A percentile compares a stretch with the other conserved stretches of the same genome.
These are phyloP conservation scores for Halichoeres trimaculatus DNA, from an alignment of 2,113 vertebrate genomes.

Conservation along the genomic window DNA sequence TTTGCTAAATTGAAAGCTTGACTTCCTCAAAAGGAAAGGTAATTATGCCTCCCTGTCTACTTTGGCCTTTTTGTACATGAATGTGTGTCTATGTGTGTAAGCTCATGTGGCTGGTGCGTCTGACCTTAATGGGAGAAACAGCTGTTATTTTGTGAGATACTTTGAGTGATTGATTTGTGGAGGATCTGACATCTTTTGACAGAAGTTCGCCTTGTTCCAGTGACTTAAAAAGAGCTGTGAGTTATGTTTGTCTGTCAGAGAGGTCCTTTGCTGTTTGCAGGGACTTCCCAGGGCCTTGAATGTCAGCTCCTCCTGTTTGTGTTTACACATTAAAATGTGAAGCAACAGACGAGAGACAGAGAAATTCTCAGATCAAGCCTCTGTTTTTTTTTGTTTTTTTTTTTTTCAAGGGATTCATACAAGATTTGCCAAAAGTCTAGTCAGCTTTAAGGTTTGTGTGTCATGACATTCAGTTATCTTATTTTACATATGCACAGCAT, in stretches of 20 bases:
- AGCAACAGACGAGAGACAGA: too few relatives aligned
- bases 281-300: neutral
- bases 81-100: conserved; percentile 30
- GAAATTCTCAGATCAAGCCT: too few relatives aligned
- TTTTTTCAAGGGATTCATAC: too few relatives aligned
- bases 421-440: too few relatives aligned
- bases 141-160: conserved; percentile 36
- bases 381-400: too few relatives aligned
- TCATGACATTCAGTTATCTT: too few relatives aligned
- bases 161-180: conserved; percentile 33
- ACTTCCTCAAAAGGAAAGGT: conserved; percentile 68
- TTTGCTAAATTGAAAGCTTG: conserved; percentile 72
- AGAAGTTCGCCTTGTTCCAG: neutral
- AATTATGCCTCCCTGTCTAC: conserved; percentile 60
- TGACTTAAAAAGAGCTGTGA: neutral
- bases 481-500: too few relatives aligned
- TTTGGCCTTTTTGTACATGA: conserved; percentile 41
- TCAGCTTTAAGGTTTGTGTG: too few relatives aligned
- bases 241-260: neutral
- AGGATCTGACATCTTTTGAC: conserved; percentile 9
- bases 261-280: conserved; percentile 1
- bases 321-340: too few relatives aligned
- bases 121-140: conserved; percentile 32
- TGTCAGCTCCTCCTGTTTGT: too few relatives aligned
- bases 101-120: conserved; percentile 20